Evolutionary conservation across 2,797 vertebrate genomes (phyloP).

Genomic region (Liasis olivaceus): DNA sequence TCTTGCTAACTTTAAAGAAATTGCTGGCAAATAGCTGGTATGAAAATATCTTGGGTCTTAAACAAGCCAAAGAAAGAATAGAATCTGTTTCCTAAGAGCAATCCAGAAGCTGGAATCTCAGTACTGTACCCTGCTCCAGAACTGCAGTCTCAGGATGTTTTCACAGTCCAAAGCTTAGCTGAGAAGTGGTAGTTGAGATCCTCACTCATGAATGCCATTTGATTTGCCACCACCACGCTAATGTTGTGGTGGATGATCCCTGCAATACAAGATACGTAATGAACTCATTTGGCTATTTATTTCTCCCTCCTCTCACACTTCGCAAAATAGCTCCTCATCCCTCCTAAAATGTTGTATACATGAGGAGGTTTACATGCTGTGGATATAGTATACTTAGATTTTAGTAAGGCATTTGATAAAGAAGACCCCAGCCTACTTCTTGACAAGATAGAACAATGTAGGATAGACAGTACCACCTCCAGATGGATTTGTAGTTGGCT

Average conservation of each 20-base stretch:
- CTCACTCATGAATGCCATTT: not conserved
- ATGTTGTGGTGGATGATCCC: not conserved
- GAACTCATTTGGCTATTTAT: conserved; percentile 60
- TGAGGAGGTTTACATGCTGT: conserved; percentile 21
- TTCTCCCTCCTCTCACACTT: conserved; percentile 71
- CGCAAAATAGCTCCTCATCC: conserved; percentile 66
- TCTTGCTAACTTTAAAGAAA: not conserved
- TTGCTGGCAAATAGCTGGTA: not conserved
- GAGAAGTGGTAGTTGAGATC: not conserved
- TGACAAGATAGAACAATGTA: too few relatives aligned
- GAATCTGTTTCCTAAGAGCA: not conserved
- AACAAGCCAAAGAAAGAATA: not conserved
- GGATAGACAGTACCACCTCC: too few relatives aligned
- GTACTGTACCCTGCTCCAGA: too few relatives aligned
- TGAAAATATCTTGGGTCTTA: not conserved
- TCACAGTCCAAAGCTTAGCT: not conserved
- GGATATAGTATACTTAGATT: too few relatives aligned
- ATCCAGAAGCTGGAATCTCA: not conserved
- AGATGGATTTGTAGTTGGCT: too few relatives aligned
- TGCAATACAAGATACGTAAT: conserved; percentile 16
- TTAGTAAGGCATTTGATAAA: too few relatives aligned
- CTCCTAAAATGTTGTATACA: conserved; percentile 69
- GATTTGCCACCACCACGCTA: not conserved
- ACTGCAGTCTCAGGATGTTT: too few relatives aligned
- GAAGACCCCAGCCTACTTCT: too few relatives aligned